Evolutionary conservation across 2,113 vertebrate species (phyloP).

Genomic region (Paramisgurnus dabryanus): DNA sequence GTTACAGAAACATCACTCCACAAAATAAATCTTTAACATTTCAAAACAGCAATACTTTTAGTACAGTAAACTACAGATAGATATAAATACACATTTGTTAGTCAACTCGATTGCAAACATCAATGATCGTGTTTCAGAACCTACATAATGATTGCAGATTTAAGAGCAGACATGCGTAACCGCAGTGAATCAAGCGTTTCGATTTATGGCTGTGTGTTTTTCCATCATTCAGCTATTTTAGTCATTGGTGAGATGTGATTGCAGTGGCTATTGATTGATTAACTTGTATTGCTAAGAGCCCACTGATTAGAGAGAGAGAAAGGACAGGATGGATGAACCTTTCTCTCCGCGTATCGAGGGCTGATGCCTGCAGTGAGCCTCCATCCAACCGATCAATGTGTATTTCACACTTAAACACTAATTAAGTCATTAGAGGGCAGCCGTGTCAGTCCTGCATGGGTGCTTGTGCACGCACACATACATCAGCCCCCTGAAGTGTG

Average conservation of each 20-base stretch:
- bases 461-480: constrained; percentile 25
- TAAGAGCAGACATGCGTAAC: neutral
- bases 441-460: constrained; percentile 43
- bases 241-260: constrained; percentile 23
- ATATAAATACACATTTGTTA: too few species aligned
- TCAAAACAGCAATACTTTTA: too few species aligned
- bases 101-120: too few species aligned
- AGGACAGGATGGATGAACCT: constrained; percentile 51
- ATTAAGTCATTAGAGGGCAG: constrained; percentile 65
- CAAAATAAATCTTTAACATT: too few species aligned
- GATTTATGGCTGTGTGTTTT: constrained; percentile 29
- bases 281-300: constrained; percentile 35
- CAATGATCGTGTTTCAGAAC: neutral
- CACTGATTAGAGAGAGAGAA: constrained; percentile 40
- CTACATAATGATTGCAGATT: neutral
- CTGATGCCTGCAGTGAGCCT: constrained; percentile 46
- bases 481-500: neutral
- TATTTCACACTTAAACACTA: constrained; percentile 70
- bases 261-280: constrained; percentile 33
- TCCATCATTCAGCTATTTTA: neutral
- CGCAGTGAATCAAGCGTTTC: neutral
- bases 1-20: too few species aligned
- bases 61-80: too few species aligned
- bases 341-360: constrained; percentile 39
- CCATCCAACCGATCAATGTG: constrained; percentile 60